Percentiles rank a stretch among this genome's conserved stretches.
These are phyloP conservation scores for Tuberolachnus salignus DNA, from an alignment of 2,888 invertebrate genomes.

Conservation along the genomic window DNA sequence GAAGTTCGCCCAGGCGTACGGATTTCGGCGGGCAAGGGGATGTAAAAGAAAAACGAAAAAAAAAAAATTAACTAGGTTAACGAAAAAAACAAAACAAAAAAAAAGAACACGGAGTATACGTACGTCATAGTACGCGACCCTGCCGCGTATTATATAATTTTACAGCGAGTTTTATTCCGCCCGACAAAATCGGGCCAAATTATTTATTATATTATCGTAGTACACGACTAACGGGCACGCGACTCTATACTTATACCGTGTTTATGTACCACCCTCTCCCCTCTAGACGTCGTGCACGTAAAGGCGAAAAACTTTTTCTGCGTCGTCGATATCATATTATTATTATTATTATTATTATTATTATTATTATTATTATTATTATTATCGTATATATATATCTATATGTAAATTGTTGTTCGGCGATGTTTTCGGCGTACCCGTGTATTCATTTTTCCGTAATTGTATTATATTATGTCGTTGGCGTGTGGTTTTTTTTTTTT, in stretches of 20 bases:
- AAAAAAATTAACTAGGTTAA: too few relatives aligned
- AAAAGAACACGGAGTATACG: too few relatives aligned
- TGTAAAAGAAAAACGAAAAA: too few relatives aligned
- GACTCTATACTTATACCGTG: not conserved
- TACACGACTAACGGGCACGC: constrained; percentile 34
- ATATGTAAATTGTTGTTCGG: too few relatives aligned
- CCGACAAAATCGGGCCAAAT: not conserved
- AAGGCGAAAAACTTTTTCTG: constrained; percentile 32
- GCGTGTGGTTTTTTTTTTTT: constrained; percentile 20
- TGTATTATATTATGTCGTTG: constrained; percentile 13
- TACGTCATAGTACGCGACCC: too few relatives aligned
- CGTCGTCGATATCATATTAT: constrained; percentile 1
- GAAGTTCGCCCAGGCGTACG: too few relatives aligned
- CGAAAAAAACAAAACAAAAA: too few relatives aligned
- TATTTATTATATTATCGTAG: not conserved
- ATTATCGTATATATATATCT: not conserved
- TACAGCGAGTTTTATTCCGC: not conserved
- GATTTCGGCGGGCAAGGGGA: too few relatives aligned
- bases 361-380: too few relatives aligned
- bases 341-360: constrained; percentile 18
- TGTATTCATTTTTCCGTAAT: not conserved
- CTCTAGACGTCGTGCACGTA: constrained; percentile 1
- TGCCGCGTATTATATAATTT: too few relatives aligned
- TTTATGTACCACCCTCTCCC: not conserved
- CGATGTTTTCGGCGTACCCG: not conserved